Conservation (phyloP, 2,113 vertebrate genomes). For the Chitala chitala region DNA sequence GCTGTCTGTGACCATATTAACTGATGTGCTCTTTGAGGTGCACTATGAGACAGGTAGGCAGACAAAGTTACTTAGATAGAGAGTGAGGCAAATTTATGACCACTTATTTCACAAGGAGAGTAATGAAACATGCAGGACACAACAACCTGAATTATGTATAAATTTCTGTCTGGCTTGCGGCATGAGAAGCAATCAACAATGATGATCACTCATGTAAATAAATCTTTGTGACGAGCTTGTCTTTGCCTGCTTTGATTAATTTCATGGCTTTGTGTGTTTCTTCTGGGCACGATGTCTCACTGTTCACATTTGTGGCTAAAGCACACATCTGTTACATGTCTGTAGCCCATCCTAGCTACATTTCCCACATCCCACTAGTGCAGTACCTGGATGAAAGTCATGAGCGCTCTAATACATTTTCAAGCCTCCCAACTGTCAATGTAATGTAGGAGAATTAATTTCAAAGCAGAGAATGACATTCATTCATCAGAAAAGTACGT, state of each 20-base stretch:
- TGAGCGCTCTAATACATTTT: no score
- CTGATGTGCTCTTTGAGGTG: slow-evolving; percentile 3
- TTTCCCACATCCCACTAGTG: no score
- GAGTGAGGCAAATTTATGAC: slow-evolving; percentile 31
- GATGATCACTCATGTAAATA: slow-evolving; percentile 25
- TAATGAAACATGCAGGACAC: slow-evolving; percentile 37
- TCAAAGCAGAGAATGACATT: no score
- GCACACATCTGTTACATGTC: no score
- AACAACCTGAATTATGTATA: slow-evolving; percentile 41
- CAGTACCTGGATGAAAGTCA: no score
- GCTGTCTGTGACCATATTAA: slow-evolving; percentile 24
- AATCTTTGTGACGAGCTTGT: slow-evolving; percentile 28
- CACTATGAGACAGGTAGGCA: slow-evolving; percentile 15
- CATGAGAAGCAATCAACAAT: slow-evolving; percentile 20
- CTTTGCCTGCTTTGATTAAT: slow-evolving; percentile 26
- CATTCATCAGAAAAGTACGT: no score
- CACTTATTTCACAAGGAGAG: slow-evolving; percentile 38
- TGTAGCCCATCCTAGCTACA: no score
- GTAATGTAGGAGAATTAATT: no score
- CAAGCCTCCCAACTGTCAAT: no score
- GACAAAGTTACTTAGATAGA: slow-evolving; percentile 24
- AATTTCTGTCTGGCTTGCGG: slow-evolving; percentile 31
- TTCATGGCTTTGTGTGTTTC: neutral
- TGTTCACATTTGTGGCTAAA: neutral
- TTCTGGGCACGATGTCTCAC: neutral